Evolutionary conservation across 2,888 invertebrate genomes (phyloP), one percentile per base, ranked within the genome.

Genomic region (Cantharis lateralis): DNA sequence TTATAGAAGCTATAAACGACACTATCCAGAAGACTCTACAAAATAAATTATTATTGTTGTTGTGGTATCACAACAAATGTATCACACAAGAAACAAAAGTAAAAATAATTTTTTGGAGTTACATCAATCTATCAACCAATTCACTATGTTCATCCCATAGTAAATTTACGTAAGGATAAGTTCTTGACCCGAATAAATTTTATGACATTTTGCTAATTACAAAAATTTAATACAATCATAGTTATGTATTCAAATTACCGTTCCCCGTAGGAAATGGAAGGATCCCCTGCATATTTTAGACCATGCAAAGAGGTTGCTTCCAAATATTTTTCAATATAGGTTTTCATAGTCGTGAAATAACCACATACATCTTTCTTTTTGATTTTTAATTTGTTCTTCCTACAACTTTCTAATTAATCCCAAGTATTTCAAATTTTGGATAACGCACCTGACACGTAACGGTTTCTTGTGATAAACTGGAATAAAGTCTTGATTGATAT

Each of bases 1-100:
- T 84, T 9, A 94, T 87, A 0, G 95, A 95, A 18, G 90, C 86
- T 1, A 91, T 84, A 84, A 95, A 94, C 0, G 95, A 91, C 0
- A 91, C 82, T 16, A 93, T 87, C 93, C 95, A 95, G 87, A 95
- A 95, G 69, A 91, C 88, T 86, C 95, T 87, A 76, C 18, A 84
- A 82, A 73, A 20, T n/a, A 63, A 15, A n/a, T 15, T 20, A 10
- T n/a, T 68, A 16, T 18, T 20, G 24, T 7, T n/a, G n/a, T n/a
- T n/a, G n/a, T n/a, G n/a, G n/a, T n/a, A n/a, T n/a, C n/a, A n/a
- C n/a, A n/a, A n/a, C n/a, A n/a, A n/a, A n/a, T n/a, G n/a, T n/a
- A n/a, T n/a, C n/a, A n/a, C n/a, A n/a, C n/a, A n/a, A n/a, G n/a
- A n/a, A n/a, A n/a, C n/a, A n/a, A n/a, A n/a, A 18, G 3, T 18